phyloP scores from a whole-genome alignment of 2,797 vertebrate genomes.

The Phylloscopus collybita region DNA sequence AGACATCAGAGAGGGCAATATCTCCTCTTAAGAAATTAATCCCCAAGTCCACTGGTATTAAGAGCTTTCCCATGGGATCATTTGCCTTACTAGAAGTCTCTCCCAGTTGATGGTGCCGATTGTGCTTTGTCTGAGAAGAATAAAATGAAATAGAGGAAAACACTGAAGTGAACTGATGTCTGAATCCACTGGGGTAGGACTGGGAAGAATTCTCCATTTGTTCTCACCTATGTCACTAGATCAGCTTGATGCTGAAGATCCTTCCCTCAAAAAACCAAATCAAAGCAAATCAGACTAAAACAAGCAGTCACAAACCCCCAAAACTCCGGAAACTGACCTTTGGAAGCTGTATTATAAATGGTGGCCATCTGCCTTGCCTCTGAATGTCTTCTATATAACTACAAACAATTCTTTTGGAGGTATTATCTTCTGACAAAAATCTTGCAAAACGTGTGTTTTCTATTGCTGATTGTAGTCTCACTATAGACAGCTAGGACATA shows the following conservation, averaged over 20 bases:
- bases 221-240: neutral
- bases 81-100: neutral
- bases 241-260: neutral
- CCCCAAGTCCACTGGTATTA: neutral
- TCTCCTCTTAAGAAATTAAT: neutral
- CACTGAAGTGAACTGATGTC: neutral
- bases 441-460: neutral
- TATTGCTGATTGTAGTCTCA: neutral
- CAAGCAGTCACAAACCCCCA: fast-evolving
- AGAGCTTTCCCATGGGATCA: neutral
- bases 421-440: neutral
- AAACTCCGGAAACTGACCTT: fast-evolving
- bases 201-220: neutral
- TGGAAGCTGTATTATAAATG: neutral
- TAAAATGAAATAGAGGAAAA: neutral
- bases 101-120: neutral
- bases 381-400: neutral
- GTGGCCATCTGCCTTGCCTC: neutral
- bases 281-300: neutral
- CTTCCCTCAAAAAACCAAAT: neutral
- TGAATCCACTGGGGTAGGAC: neutral
- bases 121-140: neutral
- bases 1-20: neutral
- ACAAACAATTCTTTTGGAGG: neutral
- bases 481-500: neutral